A percentile compares a stretch with the other conserved stretches of the same genome.
Conservation (phyloP, 2,113 vertebrate genomes). For the Sigmodon hispidus region DNA sequence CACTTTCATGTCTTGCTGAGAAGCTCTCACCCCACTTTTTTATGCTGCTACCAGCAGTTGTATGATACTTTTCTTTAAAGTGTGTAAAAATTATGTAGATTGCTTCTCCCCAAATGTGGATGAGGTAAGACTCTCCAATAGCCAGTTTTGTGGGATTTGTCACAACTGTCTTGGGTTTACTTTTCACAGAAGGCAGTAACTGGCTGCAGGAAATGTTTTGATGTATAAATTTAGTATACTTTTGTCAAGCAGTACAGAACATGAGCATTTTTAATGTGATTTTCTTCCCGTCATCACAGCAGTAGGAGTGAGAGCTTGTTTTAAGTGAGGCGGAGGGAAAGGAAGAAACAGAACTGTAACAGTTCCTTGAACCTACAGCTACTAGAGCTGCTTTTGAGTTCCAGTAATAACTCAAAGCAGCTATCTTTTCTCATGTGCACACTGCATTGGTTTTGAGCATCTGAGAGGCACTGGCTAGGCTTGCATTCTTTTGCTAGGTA, state of each 20-base stretch:
- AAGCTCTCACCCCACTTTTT: conserved; percentile 48
- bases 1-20: conserved; percentile 57
- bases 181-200: conserved; percentile 65
- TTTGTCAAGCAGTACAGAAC: conserved; percentile 63
- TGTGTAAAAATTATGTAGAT: conserved; percentile 57
- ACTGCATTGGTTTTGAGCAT: conserved; percentile 70
- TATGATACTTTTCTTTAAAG: conserved; percentile 66
- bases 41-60: conserved; percentile 66
- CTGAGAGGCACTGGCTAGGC: conserved; percentile 66
- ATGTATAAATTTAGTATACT: conserved; percentile 64
- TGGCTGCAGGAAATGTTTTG: conserved; percentile 67
- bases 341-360: conserved; percentile 74
- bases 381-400: conserved; percentile 71
- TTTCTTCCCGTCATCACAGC: conserved; percentile 75
- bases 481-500: conserved; percentile 74
- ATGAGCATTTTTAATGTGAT: conserved; percentile 74
- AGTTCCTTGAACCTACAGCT: conserved; percentile 76
- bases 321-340: conserved; percentile 64
- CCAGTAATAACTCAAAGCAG: conserved; percentile 70
- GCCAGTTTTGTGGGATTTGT: conserved; percentile 49
- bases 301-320: conserved; percentile 69
- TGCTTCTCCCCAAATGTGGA: conserved; percentile 52
- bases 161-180: conserved; percentile 61
- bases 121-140: conserved; percentile 34
- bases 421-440: conserved; percentile 69